phyloP scores from a whole-genome alignment of 2,888 invertebrate species.

The Heliconius erato region DNA sequence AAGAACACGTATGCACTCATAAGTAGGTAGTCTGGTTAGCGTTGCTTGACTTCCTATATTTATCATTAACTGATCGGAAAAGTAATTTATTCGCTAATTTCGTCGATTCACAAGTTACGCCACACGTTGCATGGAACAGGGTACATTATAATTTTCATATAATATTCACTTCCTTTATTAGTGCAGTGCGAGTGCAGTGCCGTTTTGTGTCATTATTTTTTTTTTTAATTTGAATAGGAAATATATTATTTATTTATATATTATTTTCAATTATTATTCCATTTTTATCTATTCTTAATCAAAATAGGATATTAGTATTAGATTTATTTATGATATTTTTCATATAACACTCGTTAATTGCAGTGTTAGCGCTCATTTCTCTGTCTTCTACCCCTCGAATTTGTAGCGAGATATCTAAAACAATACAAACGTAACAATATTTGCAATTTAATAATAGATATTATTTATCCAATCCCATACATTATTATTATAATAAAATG shows the following conservation, averaged over 20 bases:
- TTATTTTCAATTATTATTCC: too few species aligned
- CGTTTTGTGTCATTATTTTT: not conserved
- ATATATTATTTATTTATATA: not conserved
- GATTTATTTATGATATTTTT: not conserved
- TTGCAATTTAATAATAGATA: too few species aligned
- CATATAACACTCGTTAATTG: not conserved
- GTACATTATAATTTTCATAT: not conserved
- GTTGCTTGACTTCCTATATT: slow-evolving; percentile 28
- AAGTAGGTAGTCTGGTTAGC: not conserved
- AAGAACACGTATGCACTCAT: not conserved
- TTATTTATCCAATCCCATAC: too few species aligned
- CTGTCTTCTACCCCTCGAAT: not conserved
- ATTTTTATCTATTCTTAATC: not conserved
- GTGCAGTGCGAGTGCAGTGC: not conserved
- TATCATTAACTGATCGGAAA: slow-evolving; percentile 37
- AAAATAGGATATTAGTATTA: not conserved
- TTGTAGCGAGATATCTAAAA: not conserved
- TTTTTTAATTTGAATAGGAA: not conserved
- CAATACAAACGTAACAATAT: not conserved
- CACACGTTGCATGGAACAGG: slow-evolving; percentile 12
- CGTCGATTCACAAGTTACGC: slow-evolving; percentile 24
- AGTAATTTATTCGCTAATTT: slow-evolving; percentile 19
- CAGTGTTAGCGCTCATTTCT: not conserved
- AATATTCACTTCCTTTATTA: slow-evolving; percentile 14
- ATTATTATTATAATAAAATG: not conserved